Percentiles rank a stretch among this genome's conserved stretches.
These are phyloP conservation scores for Aphyosemion australe DNA, from an alignment of 2,113 vertebrate species.

Conservation along the genomic window DNA sequence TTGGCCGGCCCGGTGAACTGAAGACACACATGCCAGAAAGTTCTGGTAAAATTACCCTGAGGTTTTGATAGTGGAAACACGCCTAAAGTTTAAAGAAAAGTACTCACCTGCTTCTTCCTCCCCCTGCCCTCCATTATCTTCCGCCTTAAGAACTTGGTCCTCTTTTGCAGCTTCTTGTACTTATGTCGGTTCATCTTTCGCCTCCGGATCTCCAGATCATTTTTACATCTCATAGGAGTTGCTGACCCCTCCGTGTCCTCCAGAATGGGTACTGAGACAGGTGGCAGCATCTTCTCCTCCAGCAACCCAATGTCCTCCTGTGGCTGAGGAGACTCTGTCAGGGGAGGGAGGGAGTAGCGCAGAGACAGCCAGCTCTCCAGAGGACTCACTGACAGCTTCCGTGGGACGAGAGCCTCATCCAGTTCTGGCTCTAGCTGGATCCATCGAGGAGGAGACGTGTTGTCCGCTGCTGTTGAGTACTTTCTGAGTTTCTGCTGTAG, in stretches of 20 bases:
- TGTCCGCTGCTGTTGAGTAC: conserved; percentile 78
- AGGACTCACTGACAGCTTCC: conserved; percentile 90
- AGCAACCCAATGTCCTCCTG: conserved; percentile 52
- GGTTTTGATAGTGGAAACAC: too few relatives aligned
- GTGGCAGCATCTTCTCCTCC: conserved; percentile 70
- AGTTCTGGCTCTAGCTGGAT: conserved; percentile 81
- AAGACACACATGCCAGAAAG: too few relatives aligned
- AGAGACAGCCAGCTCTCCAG: conserved; percentile 92
- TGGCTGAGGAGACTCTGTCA: conserved; percentile 56
- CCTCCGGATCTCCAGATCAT: conserved; percentile 88
- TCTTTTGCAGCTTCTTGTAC: conserved; percentile 88
- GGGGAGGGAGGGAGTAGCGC: conserved; percentile 81
- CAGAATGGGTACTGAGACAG: conserved; percentile 28
- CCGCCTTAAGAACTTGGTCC: conserved; percentile 84
- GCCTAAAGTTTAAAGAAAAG: not conserved
- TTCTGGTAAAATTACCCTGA: too few relatives aligned
- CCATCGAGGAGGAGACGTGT: conserved; percentile 73
- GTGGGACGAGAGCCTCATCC: conserved; percentile 88
- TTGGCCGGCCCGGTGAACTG: too few relatives aligned
- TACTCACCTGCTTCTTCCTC: conserved; percentile 80
- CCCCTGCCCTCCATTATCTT: conserved; percentile 80
- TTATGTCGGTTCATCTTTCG: conserved; percentile 94
- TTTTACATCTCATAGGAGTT: conserved; percentile 81
- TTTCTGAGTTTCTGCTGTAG: conserved; percentile 40
- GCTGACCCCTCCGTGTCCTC: conserved; percentile 53